Percentiles rank a stretch among this genome's conserved stretches.
These are phyloP conservation scores for Rattus norvegicus DNA, from an alignment of 2,113 vertebrate genomes.

Conservation along the genomic window GRCr8 NC_086019.1:20811501-20812000, in stretches of 20 bases:
- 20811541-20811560: conserved; percentile 52
- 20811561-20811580: conserved; percentile 45
- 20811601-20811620: background rate
- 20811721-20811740: background rate
- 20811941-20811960: background rate
- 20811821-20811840: background rate
- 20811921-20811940: conserved; percentile 9
- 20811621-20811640: background rate
- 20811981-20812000: background rate
- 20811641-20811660: background rate
- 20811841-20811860: background rate
- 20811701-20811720: background rate
- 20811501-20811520: background rate
- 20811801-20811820: background rate
- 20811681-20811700: conserved; percentile 6
- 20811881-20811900: conserved; percentile 39
- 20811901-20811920: background rate
- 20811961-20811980: background rate
- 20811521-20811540: conserved; percentile 27
- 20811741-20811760: background rate
- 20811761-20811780: background rate
- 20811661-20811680: conserved; percentile 34
- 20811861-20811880: background rate
- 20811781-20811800: background rate
- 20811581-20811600: conserved; percentile 57